phyloP scores from a whole-genome alignment of 1,140 invertebrate genomes.

The Mylabris phalerata region DNA sequence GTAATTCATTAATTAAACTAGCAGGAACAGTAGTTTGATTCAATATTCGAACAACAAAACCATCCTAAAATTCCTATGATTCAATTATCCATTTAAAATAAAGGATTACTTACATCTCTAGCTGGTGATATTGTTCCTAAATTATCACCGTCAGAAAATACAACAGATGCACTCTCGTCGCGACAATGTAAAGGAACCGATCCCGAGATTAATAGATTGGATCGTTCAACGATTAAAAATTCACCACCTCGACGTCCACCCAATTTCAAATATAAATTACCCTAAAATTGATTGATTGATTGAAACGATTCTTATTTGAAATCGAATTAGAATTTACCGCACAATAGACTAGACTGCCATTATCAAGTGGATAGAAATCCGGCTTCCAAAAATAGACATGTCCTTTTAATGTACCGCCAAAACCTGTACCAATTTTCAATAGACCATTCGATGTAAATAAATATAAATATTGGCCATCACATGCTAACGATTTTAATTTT shows the following conservation, averaged over 20 bases:
- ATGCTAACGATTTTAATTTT: slow-evolving; percentile 59
- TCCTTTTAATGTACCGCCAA: slow-evolving; percentile 81
- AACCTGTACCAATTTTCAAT: slow-evolving; percentile 88
- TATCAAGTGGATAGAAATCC: slow-evolving; percentile 70
- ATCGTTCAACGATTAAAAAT: slow-evolving; percentile 55
- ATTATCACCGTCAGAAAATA: slow-evolving; percentile 80
- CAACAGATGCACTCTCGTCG: slow-evolving; percentile 58
- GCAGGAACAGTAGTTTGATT: slow-evolving; percentile 59
- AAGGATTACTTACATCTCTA: slow-evolving; percentile 60
- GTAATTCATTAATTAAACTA: slow-evolving; percentile 57
- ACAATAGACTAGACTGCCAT: slow-evolving; percentile 80
- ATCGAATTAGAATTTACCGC: slow-evolving; percentile 50
- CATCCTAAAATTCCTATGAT: slow-evolving; percentile 55
- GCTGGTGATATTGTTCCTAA: slow-evolving; percentile 71
- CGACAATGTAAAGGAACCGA: slow-evolving; percentile 57
- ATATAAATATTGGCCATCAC: slow-evolving; percentile 86
- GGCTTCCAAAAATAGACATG: slow-evolving; percentile 74
- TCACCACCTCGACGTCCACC: slow-evolving; percentile 53
- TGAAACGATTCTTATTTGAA: not conserved
- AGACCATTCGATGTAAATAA: slow-evolving; percentile 71
- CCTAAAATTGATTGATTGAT: slow-evolving; percentile 33
- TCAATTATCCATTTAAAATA: too few relatives aligned
- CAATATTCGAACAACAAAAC: slow-evolving; percentile 72
- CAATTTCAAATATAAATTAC: slow-evolving; percentile 49
- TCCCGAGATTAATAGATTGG: slow-evolving; percentile 50